These are phyloP conservation scores for Helobdella robusta DNA, from an alignment of 2,888 invertebrate species.

Conservation along the genomic window DNA sequence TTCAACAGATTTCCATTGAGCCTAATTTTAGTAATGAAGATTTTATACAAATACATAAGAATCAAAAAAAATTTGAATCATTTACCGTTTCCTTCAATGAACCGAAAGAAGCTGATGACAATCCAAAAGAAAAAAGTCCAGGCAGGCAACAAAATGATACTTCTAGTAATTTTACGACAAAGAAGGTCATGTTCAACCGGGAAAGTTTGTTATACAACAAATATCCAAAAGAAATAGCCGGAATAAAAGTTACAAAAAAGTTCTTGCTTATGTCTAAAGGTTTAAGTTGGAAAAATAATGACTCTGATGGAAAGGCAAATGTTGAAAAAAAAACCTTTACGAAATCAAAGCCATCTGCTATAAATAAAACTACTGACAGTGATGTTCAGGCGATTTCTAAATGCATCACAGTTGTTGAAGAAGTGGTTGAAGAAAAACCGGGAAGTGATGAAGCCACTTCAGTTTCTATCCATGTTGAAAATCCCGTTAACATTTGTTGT, in stretches of 20 bases:
- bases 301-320: neutral
- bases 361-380: too few relatives aligned
- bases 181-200: conserved; percentile 4
- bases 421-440: neutral
- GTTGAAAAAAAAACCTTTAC: neutral
- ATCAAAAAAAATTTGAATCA: too few relatives aligned
- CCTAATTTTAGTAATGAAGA: too few relatives aligned
- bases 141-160: too few relatives aligned
- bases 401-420: neutral
- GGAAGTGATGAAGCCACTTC: neutral
- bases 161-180: too few relatives aligned
- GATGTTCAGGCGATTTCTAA: too few relatives aligned
- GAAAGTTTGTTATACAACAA: conserved; percentile 13
- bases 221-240: conserved; percentile 17
- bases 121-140: too few relatives aligned
- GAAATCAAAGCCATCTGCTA: too few relatives aligned
- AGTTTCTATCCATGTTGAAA: neutral
- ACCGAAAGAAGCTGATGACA: too few relatives aligned
- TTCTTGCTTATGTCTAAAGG: conserved; percentile 21
- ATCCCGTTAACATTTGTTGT: neutral
- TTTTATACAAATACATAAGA: too few relatives aligned
- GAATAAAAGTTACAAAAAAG: conserved; percentile 24
- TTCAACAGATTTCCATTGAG: too few relatives aligned
- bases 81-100: too few relatives aligned
- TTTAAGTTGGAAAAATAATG: conserved; percentile 11